Base-by-base conservation (phyloP, 1,140 invertebrate genomes). In the Ostrea denselamellosa region DNA sequence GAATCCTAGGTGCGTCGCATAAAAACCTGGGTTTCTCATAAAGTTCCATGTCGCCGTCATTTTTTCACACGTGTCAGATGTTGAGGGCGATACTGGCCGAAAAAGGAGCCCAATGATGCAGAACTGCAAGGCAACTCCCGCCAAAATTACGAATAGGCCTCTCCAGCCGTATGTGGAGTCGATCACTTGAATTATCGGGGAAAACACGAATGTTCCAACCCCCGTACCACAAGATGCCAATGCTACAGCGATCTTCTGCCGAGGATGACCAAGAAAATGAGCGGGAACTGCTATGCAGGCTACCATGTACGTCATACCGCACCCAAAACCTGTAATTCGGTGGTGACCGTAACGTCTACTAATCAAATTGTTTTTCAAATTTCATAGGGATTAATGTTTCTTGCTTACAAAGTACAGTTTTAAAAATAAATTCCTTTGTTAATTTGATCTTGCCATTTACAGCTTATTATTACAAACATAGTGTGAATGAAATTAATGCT, bases 211-310 rank as follows among this genome's bases (percentile, higher is more conserved):
- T 17, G 85, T 77, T 25, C 98, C 97, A 2, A 95, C 92, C 54
- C 94, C 95, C 10, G 97, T 98, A 4, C 98, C 98, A 91, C 98
- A 98, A 0, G 98, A 98, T 0, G 98, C 98, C 22, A 99, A 98
- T 1, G 97, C 97, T 5, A 98, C 98, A 2, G 98, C 98, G 89
- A 98, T 96, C 8, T 98, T 97, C 85, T 98, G 95, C 44, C 83
- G 86, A 14, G 22, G 51, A 90, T 98, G 97, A 4, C 68, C 22
- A 4, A 25, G 68, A 92, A 98, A 99, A 95, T 98, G 98, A 85
- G 97, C 97, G 8, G 97, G 98, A 1, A 98, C 98, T 93, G 97
- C 97, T n/a, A 98, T 98, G 89, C 98, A 98, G 84, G 98, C 97
- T 10, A 98, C 98, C 58, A 98, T 95, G 93, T 98, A 98, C 89